Base-by-base conservation (phyloP, 2,113 vertebrate species). In the Baryphthengus martii region DNA sequence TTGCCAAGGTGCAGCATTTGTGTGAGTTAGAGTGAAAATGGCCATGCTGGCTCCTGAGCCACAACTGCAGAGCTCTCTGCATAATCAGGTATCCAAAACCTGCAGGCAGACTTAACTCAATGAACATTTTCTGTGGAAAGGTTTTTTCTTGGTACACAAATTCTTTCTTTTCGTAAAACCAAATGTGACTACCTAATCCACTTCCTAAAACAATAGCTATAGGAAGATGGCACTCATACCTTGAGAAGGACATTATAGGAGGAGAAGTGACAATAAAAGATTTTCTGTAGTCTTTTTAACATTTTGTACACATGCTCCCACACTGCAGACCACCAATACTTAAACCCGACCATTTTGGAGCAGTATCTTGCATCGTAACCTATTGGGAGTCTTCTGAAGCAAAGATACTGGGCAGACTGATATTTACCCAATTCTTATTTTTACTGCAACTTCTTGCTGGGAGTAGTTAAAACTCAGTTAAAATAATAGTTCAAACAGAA, bases 261-360 rank as follows among this genome's bases (percentile, higher is more conserved):
- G 13, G 3, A 89, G 11, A 52, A 52, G 6, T 8, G 3, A 76
- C 68, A 80, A 75, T 17, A 74, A 31, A 47, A 62, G 4, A 31
- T 40, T 89, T 82, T 40, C 18, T 52, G 9, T 16, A 33, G 21
- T 7, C 10, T 71, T 37, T 63, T 21, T 53, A 77, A 23, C 0
- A 0, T 52, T 61, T 40, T 24, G 5, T 0, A 2, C 4, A 28
- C 13, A 7, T n/a, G 17, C 1, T 56, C 5, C 29, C 29, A 58
- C 7, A 19, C 4, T 28, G 17, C 7, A 33, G 7, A 19, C 13
- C 33, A 44, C 13, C 18, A n/a, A 20, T n/a, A 56, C 12, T 56
- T n/a, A 56, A 56, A 33, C 29, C 17, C 33, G 16, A 66, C 6
- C 5, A 17, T 56, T 53, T 52, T 53, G 37, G 52, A 82, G 2